Conservation (phyloP, 2,113 vertebrate species). For the Chrysochloris asiatica region DNA sequence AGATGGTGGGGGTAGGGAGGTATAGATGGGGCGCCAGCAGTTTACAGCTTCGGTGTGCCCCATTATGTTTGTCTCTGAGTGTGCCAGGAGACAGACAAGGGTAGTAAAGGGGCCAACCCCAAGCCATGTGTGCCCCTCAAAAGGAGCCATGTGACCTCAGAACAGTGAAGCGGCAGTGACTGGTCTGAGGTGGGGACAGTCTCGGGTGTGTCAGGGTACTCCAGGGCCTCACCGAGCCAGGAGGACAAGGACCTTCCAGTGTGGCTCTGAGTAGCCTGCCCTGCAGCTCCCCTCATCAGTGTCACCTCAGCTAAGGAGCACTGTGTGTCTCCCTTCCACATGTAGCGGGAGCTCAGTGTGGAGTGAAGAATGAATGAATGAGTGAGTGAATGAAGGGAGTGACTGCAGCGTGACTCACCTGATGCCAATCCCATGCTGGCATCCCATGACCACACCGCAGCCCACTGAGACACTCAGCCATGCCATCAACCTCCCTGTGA, state of each 20-base stretch:
- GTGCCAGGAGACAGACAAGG: not conserved
- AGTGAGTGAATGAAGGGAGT: not conserved
- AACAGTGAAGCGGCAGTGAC: not conserved
- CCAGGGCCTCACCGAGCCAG: not conserved
- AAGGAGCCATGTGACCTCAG: not conserved
- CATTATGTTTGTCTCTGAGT: not conserved
- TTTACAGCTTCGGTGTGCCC: rapidly evolving
- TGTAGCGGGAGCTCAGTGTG: rapidly evolving
- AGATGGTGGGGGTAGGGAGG: not conserved
- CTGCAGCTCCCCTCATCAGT: not conserved
- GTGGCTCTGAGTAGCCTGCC: not conserved
- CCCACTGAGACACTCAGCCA: not conserved
- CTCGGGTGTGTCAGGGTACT: not conserved
- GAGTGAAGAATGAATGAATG: not conserved
- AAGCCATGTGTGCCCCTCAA: not conserved
- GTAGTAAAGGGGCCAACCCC: not conserved
- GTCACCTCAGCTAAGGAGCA: not conserved
- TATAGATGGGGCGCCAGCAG: not conserved
- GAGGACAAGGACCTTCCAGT: not conserved
- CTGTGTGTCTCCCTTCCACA: not conserved
- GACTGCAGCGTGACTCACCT: not conserved
- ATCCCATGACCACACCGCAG: not conserved
- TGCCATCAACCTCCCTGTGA: not conserved
- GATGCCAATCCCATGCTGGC: not conserved
- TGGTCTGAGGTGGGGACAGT: not conserved